Percentiles rank a stretch among this genome's conserved stretches.
Evolutionary conservation across 2,797 vertebrate genomes (phyloP).

Genomic region (Lepus townsendii): DNA sequence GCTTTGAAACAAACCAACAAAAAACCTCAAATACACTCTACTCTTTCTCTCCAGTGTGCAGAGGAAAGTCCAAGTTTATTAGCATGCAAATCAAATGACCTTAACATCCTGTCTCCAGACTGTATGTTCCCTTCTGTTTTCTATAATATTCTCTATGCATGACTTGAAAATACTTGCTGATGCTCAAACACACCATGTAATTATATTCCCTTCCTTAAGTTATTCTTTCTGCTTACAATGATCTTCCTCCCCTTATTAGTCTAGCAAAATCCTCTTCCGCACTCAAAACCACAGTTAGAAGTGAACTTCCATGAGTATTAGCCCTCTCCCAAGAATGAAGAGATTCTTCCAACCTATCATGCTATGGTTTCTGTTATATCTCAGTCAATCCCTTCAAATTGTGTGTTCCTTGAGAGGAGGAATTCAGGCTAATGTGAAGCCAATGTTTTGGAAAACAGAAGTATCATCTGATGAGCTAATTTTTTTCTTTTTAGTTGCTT

Average conservation of each 20-base stretch:
- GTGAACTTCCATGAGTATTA: background rate
- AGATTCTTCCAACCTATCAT: too few relatives aligned
- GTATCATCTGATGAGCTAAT: background rate
- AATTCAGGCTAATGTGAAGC: background rate
- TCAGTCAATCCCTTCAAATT: background rate
- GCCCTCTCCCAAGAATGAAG: background rate
- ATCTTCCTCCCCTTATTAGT: background rate
- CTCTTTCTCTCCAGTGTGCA: background rate
- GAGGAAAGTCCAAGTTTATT: background rate
- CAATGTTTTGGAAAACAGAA: background rate
- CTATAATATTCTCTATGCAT: background rate
- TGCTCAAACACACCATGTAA: background rate
- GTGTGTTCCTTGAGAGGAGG: background rate
- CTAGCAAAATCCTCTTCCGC: background rate
- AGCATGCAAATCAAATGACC: background rate
- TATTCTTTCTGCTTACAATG: background rate
- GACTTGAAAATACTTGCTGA: background rate
- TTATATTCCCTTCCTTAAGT: background rate
- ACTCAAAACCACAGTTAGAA: background rate
- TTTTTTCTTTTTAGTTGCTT: background rate
- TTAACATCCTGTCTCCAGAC: background rate
- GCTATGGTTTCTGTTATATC: background rate
- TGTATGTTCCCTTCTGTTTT: background rate
- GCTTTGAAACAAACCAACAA: background rate
- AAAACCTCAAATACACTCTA: background rate